Base-by-base conservation (phyloP, 2,888 invertebrate genomes). In the Artemia sp. region DNA sequence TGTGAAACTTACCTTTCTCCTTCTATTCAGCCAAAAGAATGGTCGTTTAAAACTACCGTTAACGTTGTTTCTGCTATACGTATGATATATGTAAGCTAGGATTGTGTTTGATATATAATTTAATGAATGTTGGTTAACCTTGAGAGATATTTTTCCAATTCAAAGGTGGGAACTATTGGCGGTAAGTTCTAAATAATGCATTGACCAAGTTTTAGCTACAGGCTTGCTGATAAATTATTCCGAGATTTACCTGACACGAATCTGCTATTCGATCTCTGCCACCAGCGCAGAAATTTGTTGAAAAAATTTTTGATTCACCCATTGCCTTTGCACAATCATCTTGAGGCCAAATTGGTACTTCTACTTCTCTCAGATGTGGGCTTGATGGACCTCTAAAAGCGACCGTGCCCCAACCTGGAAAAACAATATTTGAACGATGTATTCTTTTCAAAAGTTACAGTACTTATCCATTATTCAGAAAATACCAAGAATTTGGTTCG, bases 291-390 rank as follows among this genome's bases (percentile, higher is more conserved):
- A 71, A 52, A 9, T 69, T 71, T 1, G 71, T 69, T 51, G 69
- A 50, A 52, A 69, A 71, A 38, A 71, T 67, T 14, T 14, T 58
- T 52, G 68, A 51, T 51, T 71, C 69, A 19, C 67, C 67, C 19
- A 71, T 69, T 11, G 69, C 69, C 10, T 19, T 51, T 24, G 69
- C 19, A n/a, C 71, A 71, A 19, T 58, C 71, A 24, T 67, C 52
- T 52, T 71, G 68, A n/a, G 67, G 58, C 71, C 71, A 71, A n/a
- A 71, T 71, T 8, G 71, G 69, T 12, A 71, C 71, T n/a, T 69
- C 67, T n/a, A 71, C 71, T 71, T 71, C 71, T 2, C 71, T 66
- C 14, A 71, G 69, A 50, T 58, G 69, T 1, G 71, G 67, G 52
- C 71, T 71, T 10, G 71, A 52, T 52, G 67, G 51, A n/a, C 71